Conservation (phyloP, 2,888 invertebrate genomes). For the Agonopterix heracliana region DNA sequence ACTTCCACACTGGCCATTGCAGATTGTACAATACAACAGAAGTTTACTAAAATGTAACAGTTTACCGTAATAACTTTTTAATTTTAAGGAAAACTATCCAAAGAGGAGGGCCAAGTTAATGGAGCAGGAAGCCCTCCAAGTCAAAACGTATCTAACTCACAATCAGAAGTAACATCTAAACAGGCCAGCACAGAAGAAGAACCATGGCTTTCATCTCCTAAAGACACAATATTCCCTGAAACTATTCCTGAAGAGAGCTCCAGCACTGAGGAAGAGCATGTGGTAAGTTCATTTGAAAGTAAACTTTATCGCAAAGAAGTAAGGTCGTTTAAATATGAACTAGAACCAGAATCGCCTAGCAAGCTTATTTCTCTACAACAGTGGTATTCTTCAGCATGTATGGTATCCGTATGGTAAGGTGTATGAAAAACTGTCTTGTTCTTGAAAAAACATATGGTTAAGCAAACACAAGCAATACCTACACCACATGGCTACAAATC, state of each 20-base stretch:
- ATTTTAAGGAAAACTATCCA: slow-evolving; percentile 56
- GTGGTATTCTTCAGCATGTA: background rate
- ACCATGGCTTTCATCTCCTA: slow-evolving; percentile 85
- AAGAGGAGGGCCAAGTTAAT: slow-evolving; percentile 56
- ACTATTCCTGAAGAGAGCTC: slow-evolving; percentile 96
- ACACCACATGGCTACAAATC: no score
- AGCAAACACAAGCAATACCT: no score
- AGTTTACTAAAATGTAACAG: no score
- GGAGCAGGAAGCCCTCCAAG: slow-evolving; percentile 78
- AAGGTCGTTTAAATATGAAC: no score
- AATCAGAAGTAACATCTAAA: slow-evolving; percentile 72
- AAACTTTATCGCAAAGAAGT: no score
- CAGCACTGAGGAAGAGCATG: slow-evolving; percentile 93
- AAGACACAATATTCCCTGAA: slow-evolving; percentile 92
- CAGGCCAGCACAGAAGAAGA: slow-evolving; percentile 78
- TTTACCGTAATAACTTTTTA: background rate
- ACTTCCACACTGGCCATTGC: no score
- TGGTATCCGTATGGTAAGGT: no score
- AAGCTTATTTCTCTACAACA: no score
- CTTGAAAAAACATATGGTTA: no score
- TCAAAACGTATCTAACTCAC: slow-evolving; percentile 72
- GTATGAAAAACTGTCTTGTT: no score
- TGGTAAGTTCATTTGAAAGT: slow-evolving; percentile 66
- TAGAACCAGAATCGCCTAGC: no score
- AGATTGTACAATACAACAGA: no score